Percentiles rank a stretch among this genome's conserved stretches.
These are phyloP conservation scores for Amiota mariae DNA, from an alignment of 2,888 invertebrate species.

Conservation along the genomic window DNA sequence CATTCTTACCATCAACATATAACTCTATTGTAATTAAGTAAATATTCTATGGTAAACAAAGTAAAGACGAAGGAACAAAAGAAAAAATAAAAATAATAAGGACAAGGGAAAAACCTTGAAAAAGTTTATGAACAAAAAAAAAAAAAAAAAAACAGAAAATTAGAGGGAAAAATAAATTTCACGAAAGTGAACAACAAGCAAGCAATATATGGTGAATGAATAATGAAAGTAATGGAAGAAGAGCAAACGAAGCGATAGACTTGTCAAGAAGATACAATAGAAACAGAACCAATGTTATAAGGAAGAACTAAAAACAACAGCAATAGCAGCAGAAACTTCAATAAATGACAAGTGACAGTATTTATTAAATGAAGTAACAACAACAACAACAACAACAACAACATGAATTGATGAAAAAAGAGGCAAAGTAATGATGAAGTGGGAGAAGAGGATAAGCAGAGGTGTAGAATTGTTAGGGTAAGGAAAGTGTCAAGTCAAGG, in stretches of 20 bases:
- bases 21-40: conserved; percentile 1
- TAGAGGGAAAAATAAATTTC: no score
- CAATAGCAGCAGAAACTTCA: neutral
- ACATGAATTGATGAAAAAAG: neutral
- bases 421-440: no score
- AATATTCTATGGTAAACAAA: conserved; percentile 2
- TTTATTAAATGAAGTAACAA: conserved; percentile 46
- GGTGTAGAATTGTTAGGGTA: no score
- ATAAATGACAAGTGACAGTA: conserved; percentile 41
- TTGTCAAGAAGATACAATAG: neutral
- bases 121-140: neutral
- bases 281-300: neutral
- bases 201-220: neutral
- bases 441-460: no score
- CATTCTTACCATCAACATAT: no score
- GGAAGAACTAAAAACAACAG: conserved; percentile 11
- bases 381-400: conserved; percentile 15
- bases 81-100: neutral
- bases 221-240: no score
- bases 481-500: neutral
- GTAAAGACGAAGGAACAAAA: neutral
- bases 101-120: neutral
- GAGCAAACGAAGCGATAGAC: no score
- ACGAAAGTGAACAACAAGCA: neutral
- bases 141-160: neutral